Evolutionary conservation across 2,797 vertebrate genomes (phyloP).

Genomic region (Macroramphosus scolopax): DNA sequence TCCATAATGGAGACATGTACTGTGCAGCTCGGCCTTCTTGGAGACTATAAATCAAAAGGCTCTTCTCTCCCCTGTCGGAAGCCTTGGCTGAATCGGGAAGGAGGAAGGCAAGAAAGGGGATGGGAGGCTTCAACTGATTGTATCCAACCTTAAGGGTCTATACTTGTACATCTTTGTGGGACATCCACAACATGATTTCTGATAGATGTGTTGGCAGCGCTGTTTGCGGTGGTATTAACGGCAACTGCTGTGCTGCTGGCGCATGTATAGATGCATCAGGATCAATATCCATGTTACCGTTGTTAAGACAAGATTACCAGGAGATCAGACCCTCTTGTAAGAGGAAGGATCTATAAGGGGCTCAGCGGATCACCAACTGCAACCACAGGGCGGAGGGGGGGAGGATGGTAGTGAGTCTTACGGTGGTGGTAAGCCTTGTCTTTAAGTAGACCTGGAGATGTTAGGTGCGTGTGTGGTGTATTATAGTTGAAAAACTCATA

Average conservation of each 20-base stretch:
- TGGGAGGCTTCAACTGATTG: too few relatives aligned
- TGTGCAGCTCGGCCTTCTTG: slow-evolving; percentile 24
- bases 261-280: slow-evolving; percentile 22
- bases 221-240: too few relatives aligned
- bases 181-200: too few relatives aligned
- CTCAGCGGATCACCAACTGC: slow-evolving; percentile 30
- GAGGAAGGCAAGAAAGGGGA: neutral
- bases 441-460: too few relatives aligned
- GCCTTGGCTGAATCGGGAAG: neutral
- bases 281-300: slow-evolving; percentile 67
- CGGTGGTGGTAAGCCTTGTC: too few relatives aligned
- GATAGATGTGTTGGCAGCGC: too few relatives aligned
- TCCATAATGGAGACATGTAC: slow-evolving; percentile 55
- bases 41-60: slow-evolving; percentile 45
- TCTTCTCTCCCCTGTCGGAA: slow-evolving; percentile 25
- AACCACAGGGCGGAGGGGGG: neutral
- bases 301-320: slow-evolving; percentile 67
- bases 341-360: slow-evolving; percentile 47
- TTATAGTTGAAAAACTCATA: slow-evolving; percentile 6
- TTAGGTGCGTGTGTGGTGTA: too few relatives aligned
- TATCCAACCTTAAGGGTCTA: too few relatives aligned
- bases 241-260: too few relatives aligned
- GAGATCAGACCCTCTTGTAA: slow-evolving; percentile 61
- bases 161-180: too few relatives aligned
- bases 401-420: too few relatives aligned